phyloP scores from a whole-genome alignment of 2,797 vertebrate species.

The Furcifer pardalis region DNA sequence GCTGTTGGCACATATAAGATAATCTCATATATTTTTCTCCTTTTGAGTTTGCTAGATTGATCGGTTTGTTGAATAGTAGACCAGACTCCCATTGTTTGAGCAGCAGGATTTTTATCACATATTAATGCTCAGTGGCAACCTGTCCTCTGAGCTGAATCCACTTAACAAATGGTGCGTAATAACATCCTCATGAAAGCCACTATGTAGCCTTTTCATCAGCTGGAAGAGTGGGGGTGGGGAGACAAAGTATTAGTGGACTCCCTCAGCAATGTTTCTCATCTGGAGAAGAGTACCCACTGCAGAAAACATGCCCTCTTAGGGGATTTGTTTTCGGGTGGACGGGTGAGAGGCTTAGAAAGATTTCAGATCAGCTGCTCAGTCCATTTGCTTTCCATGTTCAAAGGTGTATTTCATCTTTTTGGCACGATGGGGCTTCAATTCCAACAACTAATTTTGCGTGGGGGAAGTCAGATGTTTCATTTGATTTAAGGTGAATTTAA shows the following conservation, averaged over 20 bases:
- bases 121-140: background rate
- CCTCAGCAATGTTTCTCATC: background rate
- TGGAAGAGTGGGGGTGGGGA: background rate
- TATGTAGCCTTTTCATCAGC: background rate
- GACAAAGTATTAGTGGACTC: background rate
- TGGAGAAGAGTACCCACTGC: background rate
- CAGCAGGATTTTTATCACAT: background rate
- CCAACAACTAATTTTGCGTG: background rate
- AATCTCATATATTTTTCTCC: conserved; percentile 9
- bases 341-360: background rate
- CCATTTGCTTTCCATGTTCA: conserved; percentile 7
- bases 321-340: background rate
- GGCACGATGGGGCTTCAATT: background rate
- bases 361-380: background rate
- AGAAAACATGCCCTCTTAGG: background rate
- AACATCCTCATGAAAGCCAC: background rate
- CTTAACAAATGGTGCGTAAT: conserved; percentile 12
- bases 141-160: conserved; percentile 1
- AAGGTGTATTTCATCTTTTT: background rate
- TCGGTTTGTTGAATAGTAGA: conserved; percentile 29
- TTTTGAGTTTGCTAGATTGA: background rate
- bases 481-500: background rate
- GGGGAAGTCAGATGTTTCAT: background rate
- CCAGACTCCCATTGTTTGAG: conserved; percentile 28
- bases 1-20: conserved; percentile 1